Evolutionary conservation across 2,113 vertebrate genomes (phyloP).

Genomic region (Ascaphus truei): DNA sequence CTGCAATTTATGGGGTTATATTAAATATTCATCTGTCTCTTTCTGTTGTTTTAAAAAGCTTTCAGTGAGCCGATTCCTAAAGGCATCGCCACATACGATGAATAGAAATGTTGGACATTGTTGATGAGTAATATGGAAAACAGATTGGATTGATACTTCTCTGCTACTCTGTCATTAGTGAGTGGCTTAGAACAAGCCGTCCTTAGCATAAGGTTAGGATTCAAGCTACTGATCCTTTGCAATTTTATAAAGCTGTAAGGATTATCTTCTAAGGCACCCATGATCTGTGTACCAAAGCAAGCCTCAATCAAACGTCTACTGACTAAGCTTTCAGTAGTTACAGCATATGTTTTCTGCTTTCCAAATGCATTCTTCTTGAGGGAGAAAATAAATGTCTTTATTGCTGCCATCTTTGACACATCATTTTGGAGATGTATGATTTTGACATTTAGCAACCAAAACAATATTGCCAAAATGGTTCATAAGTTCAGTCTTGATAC

Average conservation of each 20-base stretch:
- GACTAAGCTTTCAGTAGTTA: background rate
- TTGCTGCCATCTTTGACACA: slow-evolving; percentile 54
- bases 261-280: slow-evolving; percentile 26
- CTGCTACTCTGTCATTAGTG: slow-evolving; percentile 12
- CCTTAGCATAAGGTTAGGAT: slow-evolving; percentile 36
- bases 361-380: slow-evolving; percentile 26
- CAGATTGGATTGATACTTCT: slow-evolving; percentile 30
- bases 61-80: background rate
- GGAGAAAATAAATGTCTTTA: slow-evolving; percentile 41
- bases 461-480: slow-evolving; percentile 60
- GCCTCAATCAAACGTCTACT: slow-evolving; percentile 31
- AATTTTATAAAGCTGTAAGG: background rate
- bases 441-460: slow-evolving; percentile 70
- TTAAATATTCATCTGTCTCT: background rate
- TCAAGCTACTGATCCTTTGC: slow-evolving; percentile 27
- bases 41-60: background rate
- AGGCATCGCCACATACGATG: background rate
- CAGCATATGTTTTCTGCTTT: slow-evolving; percentile 28
- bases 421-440: slow-evolving; percentile 53
- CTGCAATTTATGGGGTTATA: background rate
- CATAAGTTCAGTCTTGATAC: slow-evolving; percentile 51
- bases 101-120: background rate
- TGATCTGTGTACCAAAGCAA: slow-evolving; percentile 21
- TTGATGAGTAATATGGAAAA: background rate
- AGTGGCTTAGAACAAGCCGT: slow-evolving; percentile 11